Percentiles rank a stretch among this genome's conserved stretches.
phyloP scores from a whole-genome alignment of 2,888 invertebrate species.

The Amphipoea oculea region DNA sequence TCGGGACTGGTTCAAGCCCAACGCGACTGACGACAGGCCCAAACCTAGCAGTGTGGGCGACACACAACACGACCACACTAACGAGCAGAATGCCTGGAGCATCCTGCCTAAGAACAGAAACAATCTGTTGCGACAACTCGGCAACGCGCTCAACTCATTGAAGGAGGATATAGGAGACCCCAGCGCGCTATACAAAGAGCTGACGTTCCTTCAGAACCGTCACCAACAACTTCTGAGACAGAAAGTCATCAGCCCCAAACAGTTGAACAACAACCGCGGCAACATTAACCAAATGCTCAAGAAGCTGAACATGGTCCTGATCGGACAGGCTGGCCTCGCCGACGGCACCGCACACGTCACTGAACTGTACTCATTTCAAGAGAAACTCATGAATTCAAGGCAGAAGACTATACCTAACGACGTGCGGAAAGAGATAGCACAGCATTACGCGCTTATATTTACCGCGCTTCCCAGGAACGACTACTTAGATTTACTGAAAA shows the following conservation, averaged over 20 bases:
- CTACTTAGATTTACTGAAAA: conserved; percentile 80
- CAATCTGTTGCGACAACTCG: conserved; percentile 77
- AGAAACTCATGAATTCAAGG: conserved; percentile 77
- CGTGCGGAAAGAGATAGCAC: conserved; percentile 87
- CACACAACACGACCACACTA: conserved; percentile 36
- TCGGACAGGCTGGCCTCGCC: conserved; percentile 91
- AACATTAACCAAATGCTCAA: conserved; percentile 86
- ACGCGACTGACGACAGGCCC: conserved; percentile 49
- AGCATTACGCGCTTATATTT: conserved; percentile 89
- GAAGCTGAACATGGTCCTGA: conserved; percentile 90
- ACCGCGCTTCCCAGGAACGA: conserved; percentile 83
- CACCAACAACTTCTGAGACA: conserved; percentile 83
- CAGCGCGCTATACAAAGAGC: conserved; percentile 82
- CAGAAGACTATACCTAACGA: conserved; percentile 78
- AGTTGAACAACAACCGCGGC: conserved; percentile 77
- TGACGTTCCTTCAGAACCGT: conserved; percentile 83
- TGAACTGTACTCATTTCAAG: conserved; percentile 80
- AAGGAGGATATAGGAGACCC: conserved; percentile 89
- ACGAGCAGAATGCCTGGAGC: conserved; percentile 56
- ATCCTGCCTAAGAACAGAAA: conserved; percentile 82
- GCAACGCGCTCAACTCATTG: conserved; percentile 79
- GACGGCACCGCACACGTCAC: conserved; percentile 87
- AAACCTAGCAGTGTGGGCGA: conserved; percentile 66
- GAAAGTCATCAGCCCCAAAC: conserved; percentile 79
- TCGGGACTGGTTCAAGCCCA: conserved; percentile 79